phyloP scores from a whole-genome alignment of 2,797 vertebrate species.

The Coilia nasus region DNA sequence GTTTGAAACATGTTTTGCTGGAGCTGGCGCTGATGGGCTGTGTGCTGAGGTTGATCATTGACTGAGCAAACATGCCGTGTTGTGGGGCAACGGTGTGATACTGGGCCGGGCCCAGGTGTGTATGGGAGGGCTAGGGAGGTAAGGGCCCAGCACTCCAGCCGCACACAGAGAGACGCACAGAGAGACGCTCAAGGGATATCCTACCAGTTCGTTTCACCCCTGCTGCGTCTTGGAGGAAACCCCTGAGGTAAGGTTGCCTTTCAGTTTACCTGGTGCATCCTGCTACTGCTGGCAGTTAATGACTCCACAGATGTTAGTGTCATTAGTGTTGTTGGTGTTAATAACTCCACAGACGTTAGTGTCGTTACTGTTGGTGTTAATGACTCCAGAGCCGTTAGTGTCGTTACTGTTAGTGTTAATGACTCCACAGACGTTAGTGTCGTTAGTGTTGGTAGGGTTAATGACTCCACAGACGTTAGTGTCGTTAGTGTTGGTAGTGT shows the following conservation, averaged over 20 bases:
- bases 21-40: neutral
- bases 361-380: too few relatives aligned
- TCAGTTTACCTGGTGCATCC: neutral
- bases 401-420: too few relatives aligned
- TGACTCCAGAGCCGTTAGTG: neutral
- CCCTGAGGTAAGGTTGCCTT: neutral
- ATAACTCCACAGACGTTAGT: too few relatives aligned
- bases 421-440: neutral
- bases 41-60: conserved; percentile 50
- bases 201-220: neutral
- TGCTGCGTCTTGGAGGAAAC: neutral
- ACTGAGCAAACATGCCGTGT: conserved; percentile 36
- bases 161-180: neutral
- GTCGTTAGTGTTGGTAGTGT: too few relatives aligned
- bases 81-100: conserved; percentile 36
- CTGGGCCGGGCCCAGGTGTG: conserved; percentile 29
- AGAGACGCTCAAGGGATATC: neutral
- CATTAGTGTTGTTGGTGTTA: too few relatives aligned
- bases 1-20: conserved; percentile 14
- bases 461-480: neutral
- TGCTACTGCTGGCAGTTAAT: neutral
- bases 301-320: neutral
- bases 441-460: too few relatives aligned
- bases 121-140: neutral
- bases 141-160: too few relatives aligned